phyloP scores from a whole-genome alignment of 2,888 invertebrate genomes.

The Mythimna vitellina region DNA sequence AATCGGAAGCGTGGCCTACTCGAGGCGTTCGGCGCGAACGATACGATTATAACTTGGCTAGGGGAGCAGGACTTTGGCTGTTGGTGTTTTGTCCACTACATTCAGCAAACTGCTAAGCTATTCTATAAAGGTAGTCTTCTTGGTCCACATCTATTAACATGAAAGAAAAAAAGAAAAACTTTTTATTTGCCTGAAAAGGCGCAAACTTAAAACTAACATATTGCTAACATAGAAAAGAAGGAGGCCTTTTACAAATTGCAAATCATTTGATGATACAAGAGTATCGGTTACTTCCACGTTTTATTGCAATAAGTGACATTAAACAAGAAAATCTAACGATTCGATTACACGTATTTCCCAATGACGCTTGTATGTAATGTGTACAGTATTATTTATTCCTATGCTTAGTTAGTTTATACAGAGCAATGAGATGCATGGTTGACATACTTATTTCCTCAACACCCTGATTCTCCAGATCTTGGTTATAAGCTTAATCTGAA shows the following conservation, averaged over 20 bases:
- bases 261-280: not conserved
- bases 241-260: not conserved
- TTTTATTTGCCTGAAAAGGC: too few relatives aligned
- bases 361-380: conserved; percentile 7
- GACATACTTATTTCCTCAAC: not conserved
- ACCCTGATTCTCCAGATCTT: not conserved
- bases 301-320: conserved; percentile 18
- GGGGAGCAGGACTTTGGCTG: not conserved
- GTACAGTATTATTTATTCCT: conserved; percentile 35
- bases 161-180: too few relatives aligned
- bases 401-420: conserved; percentile 10
- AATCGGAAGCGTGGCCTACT: too few relatives aligned
- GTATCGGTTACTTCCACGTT: not conserved
- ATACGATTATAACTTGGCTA: too few relatives aligned
- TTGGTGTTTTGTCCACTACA: not conserved
- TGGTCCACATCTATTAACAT: too few relatives aligned
- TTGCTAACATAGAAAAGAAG: not conserved
- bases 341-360: conserved; percentile 28
- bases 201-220: too few relatives aligned
- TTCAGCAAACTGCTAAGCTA: not conserved
- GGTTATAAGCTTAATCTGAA: not conserved
- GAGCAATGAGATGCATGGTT: not conserved
- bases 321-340: conserved; percentile 33
- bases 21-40: too few relatives aligned
- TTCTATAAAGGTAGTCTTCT: not conserved